Conservation (phyloP, 2,113 vertebrate species). For the Elephantulus edwardii region DNA sequence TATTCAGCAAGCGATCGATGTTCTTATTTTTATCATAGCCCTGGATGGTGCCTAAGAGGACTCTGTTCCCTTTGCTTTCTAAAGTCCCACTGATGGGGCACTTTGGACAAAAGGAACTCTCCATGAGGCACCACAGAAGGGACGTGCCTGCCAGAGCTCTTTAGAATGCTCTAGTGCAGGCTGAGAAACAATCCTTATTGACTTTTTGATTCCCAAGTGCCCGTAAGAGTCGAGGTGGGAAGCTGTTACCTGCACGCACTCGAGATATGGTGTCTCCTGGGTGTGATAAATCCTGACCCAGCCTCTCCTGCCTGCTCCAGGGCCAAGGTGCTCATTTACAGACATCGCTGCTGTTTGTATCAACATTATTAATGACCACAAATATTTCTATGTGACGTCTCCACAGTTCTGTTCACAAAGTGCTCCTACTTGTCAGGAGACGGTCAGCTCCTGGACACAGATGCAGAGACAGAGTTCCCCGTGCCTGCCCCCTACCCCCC, state of each 20-base stretch:
- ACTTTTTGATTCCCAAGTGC: not conserved
- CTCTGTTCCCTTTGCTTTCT: constrained; percentile 55
- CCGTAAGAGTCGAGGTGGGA: not conserved
- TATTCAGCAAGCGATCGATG: not conserved
- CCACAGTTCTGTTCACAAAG: not conserved
- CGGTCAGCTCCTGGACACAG: not conserved
- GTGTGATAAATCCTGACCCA: not conserved
- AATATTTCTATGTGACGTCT: not conserved
- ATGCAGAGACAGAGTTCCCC: not conserved
- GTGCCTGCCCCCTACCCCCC: not conserved
- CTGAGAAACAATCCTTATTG: not conserved
- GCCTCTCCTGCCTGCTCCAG: not conserved
- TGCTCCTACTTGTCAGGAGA: not conserved
- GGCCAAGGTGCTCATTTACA: not conserved
- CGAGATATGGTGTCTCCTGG: not conserved
- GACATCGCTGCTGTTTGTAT: not conserved
- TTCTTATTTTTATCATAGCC: not conserved
- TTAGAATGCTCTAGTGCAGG: constrained; percentile 4
- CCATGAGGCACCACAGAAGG: not conserved
- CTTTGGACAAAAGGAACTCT: constrained; percentile 33
- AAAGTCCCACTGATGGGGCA: constrained; percentile 28
- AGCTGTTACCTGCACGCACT: not conserved
- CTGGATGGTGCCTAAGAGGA: not conserved
- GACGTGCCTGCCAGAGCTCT: not conserved
- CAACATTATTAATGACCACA: not conserved